phyloP scores from a whole-genome alignment of 2,888 invertebrate genomes.

The Melanostoma mellinum region DNA sequence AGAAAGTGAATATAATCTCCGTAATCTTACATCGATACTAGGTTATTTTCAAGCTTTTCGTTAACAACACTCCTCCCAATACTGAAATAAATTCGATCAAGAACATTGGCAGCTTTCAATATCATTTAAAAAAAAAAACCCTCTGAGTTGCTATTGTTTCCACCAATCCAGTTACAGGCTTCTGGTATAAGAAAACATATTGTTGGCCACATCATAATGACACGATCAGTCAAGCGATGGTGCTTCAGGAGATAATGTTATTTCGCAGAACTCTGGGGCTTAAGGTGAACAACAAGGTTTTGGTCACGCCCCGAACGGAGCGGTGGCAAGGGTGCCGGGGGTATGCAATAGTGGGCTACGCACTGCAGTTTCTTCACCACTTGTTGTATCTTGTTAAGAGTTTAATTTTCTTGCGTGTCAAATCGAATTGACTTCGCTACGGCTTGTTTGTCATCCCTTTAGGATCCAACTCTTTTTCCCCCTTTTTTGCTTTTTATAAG shows the following conservation, averaged over 20 bases:
- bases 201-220: slow-evolving; percentile 63
- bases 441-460: slow-evolving; percentile 58
- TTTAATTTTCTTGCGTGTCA: slow-evolving; percentile 59
- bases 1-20: too few species aligned
- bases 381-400: slow-evolving; percentile 40
- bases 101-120: slow-evolving; percentile 53
- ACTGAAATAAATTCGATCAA: slow-evolving; percentile 23
- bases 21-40: too few species aligned
- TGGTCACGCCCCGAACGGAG: slow-evolving; percentile 60
- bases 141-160: slow-evolving; percentile 21
- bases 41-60: not conserved
- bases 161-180: slow-evolving; percentile 58
- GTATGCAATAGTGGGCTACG: slow-evolving; percentile 41
- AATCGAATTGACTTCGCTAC: slow-evolving; percentile 50
- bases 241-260: slow-evolving; percentile 20
- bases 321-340: not conserved
- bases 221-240: slow-evolving; percentile 58
- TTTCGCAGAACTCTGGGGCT: slow-evolving; percentile 35
- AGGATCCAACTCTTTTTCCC: slow-evolving; percentile 18
- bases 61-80: slow-evolving; percentile 45
- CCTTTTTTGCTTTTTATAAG: not conserved
- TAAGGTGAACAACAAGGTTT: slow-evolving; percentile 65
- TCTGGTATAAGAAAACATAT: slow-evolving; percentile 37
- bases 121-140: not conserved
- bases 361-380: slow-evolving; percentile 26